These are phyloP conservation scores for Leguminivora glycinivorella DNA, from an alignment of 1,140 invertebrate genomes.

Conservation along the genomic window DNA sequence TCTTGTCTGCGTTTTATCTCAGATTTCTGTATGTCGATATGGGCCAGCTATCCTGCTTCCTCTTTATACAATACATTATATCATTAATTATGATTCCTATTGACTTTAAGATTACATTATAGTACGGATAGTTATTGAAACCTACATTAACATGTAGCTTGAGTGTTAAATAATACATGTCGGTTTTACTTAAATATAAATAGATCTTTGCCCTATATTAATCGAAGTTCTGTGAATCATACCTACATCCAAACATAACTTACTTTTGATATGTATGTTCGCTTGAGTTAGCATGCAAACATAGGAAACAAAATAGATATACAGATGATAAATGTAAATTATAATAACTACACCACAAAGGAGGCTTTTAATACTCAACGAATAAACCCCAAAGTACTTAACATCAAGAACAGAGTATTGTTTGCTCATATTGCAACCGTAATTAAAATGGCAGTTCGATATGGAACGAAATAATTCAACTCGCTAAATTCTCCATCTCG, in stretches of 20 bases:
- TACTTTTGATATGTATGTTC: no score
- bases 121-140: no score
- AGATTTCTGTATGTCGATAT: constrained; percentile 73
- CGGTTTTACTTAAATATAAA: no score
- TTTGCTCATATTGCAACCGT: constrained; percentile 21
- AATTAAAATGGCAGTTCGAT: constrained; percentile 26
- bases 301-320: neutral
- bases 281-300: no score
- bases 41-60: constrained; percentile 40
- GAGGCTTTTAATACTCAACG: constrained; percentile 2
- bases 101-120: neutral
- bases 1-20: constrained; percentile 71
- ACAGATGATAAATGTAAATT: neutral
- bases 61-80: constrained; percentile 34
- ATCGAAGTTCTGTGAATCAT: no score
- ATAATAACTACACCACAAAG: constrained; percentile 15
- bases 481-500: neutral
- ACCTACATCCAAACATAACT: no score
- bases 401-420: neutral
- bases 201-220: no score
- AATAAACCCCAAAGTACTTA: constrained; percentile 4
- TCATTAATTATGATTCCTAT: constrained; percentile 33
- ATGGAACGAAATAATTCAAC: constrained; percentile 22
- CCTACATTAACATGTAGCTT: no score
- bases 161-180: no score